phyloP scores from a whole-genome alignment of 2,113 vertebrate genomes.

The Lota lota region DNA sequence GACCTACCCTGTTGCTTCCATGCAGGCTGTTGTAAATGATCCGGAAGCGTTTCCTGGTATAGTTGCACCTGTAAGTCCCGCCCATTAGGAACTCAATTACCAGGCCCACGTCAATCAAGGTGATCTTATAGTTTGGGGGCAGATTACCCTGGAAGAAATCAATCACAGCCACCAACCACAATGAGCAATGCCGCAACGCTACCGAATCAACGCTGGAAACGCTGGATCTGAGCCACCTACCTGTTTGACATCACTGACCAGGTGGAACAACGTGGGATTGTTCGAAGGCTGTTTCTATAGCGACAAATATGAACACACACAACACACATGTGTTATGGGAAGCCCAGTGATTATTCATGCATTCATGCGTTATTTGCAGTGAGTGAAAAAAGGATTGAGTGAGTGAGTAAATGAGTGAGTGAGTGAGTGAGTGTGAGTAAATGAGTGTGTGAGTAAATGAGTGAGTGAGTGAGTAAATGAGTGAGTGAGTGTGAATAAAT shows the following conservation, averaged over 20 bases:
- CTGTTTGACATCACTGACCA: slow-evolving; percentile 97
- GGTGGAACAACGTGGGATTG: slow-evolving; percentile 92
- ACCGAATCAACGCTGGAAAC: neutral
- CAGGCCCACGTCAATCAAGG: slow-evolving; percentile 93
- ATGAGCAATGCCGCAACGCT: neutral
- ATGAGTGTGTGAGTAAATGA: no score
- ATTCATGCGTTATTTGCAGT: no score
- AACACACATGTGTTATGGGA: neutral
- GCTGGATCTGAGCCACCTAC: slow-evolving; percentile 54
- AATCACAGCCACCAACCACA: slow-evolving; percentile 11
- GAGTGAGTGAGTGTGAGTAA: no score
- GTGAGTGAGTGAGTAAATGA: no score
- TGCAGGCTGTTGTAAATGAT: slow-evolving; percentile 97
- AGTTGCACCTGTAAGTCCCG: slow-evolving; percentile 95
- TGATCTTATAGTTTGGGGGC: slow-evolving; percentile 96
- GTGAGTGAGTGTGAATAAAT: no score
- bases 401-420: no score
- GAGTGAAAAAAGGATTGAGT: no score
- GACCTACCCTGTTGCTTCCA: slow-evolving; percentile 85
- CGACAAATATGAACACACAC: neutral
- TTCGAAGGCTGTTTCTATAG: slow-evolving; percentile 91
- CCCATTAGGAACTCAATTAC: slow-evolving; percentile 98
- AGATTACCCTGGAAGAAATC: slow-evolving; percentile 85
- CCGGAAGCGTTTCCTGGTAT: slow-evolving; percentile 93
- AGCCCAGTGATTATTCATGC: no score